These are phyloP conservation scores for Penaeus vannamei DNA, from an alignment of 1,140 invertebrate species.

Conservation along the genomic window DNA sequence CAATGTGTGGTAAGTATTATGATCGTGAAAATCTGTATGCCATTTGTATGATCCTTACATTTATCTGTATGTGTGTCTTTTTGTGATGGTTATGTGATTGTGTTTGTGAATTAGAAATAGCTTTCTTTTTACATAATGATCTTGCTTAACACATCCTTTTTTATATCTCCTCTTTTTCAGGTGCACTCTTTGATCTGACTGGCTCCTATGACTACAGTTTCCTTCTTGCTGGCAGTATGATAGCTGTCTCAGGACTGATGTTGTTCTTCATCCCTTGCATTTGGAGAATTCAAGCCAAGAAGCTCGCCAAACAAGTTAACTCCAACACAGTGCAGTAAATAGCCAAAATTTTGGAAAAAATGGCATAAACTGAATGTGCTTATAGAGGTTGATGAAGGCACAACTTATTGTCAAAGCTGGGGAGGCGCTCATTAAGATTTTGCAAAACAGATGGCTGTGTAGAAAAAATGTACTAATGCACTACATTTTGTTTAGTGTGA, in stretches of 20 bases:
- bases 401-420: neutral
- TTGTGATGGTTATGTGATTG: neutral
- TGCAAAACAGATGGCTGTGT: neutral
- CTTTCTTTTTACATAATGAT: neutral
- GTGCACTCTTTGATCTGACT: constrained; percentile 83
- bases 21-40: too few species aligned
- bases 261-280: constrained; percentile 89
- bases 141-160: constrained; percentile 18
- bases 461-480: too few species aligned
- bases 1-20: constrained; percentile 84
- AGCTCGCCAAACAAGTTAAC: constrained; percentile 27
- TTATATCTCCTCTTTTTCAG: constrained; percentile 74
- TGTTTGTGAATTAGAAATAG: neutral
- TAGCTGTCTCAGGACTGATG: constrained; percentile 89
- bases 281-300: constrained; percentile 72
- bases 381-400: too few species aligned
- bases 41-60: neutral
- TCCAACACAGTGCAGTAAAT: neutral
- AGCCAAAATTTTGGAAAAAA: neutral
- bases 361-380: too few species aligned
- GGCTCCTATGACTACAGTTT: constrained; percentile 89
- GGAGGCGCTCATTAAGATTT: neutral
- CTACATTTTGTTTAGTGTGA: too few species aligned
- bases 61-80: neutral
- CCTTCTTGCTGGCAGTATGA: constrained; percentile 84